Base-by-base conservation (phyloP, 2,797 vertebrate genomes). In the Vireo griseus region DNA sequence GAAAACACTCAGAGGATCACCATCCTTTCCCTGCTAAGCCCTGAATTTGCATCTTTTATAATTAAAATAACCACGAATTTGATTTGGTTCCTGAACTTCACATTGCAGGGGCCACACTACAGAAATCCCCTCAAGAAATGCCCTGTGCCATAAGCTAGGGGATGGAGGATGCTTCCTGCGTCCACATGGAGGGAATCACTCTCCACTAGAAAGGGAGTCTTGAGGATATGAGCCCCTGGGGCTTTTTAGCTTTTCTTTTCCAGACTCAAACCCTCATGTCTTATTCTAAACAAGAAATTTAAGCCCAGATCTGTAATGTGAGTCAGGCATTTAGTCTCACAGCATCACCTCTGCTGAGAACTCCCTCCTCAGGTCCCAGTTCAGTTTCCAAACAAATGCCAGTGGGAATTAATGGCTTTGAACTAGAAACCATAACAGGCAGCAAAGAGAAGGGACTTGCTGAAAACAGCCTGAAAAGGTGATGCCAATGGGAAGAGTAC, bases 161-260 rank as follows among this genome's bases (percentile, higher is more conserved):
- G 4, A 15, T 13, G 40, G 12, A 83, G 10, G 48, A 75, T 6
- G 15, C 6, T 35, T 58, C 11, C 20, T 0, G 1, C 10, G 54
- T 21, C 5, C 10, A 16, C 0, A 0, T 6, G 9, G n/a, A 44
- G 7, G 10, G 9, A 48, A 69, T 67, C 33, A 37, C 16, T 45
- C 40, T 73, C 29, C 16, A 26, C 5, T 13, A 39, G 50, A 78
- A 77, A 48, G n/a, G 13, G 15, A 61, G 1, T 21, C 16, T 40
- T 59, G 17, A 39, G 3, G 5, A 35, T 61, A 77, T 28, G 8
- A 62, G 3, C 6, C 33, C 61, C 47, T 5, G 4, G 5, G 12
- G 15, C 8, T 42, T 16, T 65, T 25, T 50, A 74, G 7, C 13
- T 71, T 89, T 65, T 85, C 16, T 79, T 62, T 44, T 79, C 21